phyloP scores from a whole-genome alignment of 2,888 invertebrate species.

The Atrina japonica region DNA sequence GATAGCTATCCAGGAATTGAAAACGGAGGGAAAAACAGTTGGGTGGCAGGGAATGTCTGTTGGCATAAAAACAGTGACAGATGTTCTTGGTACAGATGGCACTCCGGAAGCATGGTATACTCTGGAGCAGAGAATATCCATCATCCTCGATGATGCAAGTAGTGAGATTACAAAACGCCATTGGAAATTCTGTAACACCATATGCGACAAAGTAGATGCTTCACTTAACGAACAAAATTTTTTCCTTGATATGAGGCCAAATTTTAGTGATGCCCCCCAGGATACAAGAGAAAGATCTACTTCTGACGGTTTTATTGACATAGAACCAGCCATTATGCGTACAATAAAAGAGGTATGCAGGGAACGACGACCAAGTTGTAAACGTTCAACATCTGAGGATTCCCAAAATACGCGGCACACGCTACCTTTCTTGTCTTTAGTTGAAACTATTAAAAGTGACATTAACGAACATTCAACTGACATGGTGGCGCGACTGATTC shows the following conservation, averaged over 20 bases:
- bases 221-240: conserved; percentile 19
- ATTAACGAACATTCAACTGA: conserved; percentile 52
- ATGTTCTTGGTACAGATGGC: conserved; percentile 48
- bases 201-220: conserved; percentile 29
- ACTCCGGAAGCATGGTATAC: conserved; percentile 71
- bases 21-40: conserved; percentile 46
- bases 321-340: background rate
- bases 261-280: background rate
- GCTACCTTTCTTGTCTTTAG: conserved; percentile 20
- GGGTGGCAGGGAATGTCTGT: conserved; percentile 45
- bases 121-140: conserved; percentile 65
- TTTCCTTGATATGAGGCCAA: background rate
- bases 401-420: conserved; percentile 11
- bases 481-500: background rate
- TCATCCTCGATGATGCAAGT: conserved; percentile 37
- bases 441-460: conserved; percentile 39
- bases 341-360: background rate
- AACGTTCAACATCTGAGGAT: background rate
- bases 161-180: conserved; percentile 5
- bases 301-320: conserved; percentile 10
- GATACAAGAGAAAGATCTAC: conserved; percentile 1
- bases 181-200: conserved; percentile 22
- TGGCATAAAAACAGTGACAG: conserved; percentile 49
- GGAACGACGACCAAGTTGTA: background rate
- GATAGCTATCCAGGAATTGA: conserved; percentile 52